Evolutionary conservation across 2,113 vertebrate genomes (phyloP), one percentile per base, ranked within the genome.

Genomic region (Oryzias javanicus): DNA sequence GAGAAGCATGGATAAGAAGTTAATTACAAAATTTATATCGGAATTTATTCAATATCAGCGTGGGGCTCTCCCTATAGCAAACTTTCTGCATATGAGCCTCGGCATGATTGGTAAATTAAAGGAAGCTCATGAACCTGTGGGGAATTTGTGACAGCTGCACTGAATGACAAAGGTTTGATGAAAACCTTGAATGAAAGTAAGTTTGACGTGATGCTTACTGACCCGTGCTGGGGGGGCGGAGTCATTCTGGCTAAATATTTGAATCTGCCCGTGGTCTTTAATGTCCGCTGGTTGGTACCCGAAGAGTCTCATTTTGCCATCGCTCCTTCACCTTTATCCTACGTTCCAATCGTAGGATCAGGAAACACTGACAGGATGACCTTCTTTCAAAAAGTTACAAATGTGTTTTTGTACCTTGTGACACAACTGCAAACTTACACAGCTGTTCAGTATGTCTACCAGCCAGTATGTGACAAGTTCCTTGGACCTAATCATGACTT

Each of bases 351-450:
- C 0, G 69, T 63, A 45, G 76, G 81, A 55, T 70, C 81, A 19
- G 73, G 64, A 1, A 0, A 65, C 20, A 80, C 82, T 6, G 85
- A 92, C 27, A 73, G 74, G 16, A 92, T 93, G 89, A 79, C 20
- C 6, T 91, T 92, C 61, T n/a, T 80, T 15, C 79, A 93, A 50
- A 87, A 89, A 44, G 71, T 89, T 2, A 74, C 79, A 56, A 92
- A 93, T 3, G 1, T 74, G 20, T 0, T 75, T n/a, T 15, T 75
- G 2, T 25, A 81, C 48, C 0, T 66, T 0, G 0, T 35, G 1
- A 41, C 1, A 5, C 47, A 50, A 47, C 18, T 53, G 1, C 67
- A 80, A 12, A 5, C 46, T 4, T 5, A 42, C 3, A 0, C 70
- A 5, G 1, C 69, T 8, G 2, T 8, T 6, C 40, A 42, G 6